phyloP scores from a whole-genome alignment of 2,888 invertebrate species.

The Arctia plantaginis region DNA sequence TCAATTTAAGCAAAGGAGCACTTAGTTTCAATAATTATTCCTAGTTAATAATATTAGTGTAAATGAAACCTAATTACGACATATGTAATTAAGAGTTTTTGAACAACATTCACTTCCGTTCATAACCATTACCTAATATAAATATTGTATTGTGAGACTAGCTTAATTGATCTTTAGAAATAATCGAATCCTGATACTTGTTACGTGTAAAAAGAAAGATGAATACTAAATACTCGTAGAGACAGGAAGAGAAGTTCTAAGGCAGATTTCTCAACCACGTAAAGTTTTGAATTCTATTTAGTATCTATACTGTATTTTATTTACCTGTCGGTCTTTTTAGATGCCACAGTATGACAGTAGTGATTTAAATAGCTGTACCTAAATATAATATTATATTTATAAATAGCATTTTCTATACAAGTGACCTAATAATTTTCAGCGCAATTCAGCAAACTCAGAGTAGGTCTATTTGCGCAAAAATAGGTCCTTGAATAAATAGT shows the following conservation, averaged over 20 bases:
- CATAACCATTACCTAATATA: not conserved
- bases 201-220: not conserved
- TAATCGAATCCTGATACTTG: not conserved
- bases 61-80: too few species aligned
- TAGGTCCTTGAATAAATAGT: conserved; percentile 39
- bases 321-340: not conserved
- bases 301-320: not conserved
- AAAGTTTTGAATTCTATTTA: not conserved
- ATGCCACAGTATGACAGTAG: not conserved
- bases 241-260: not conserved
- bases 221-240: not conserved
- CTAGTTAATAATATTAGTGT: too few species aligned
- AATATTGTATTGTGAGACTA: not conserved
- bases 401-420: not conserved
- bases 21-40: too few species aligned
- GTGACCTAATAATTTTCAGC: conserved; percentile 21
- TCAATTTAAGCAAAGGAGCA: not conserved
- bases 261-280: not conserved
- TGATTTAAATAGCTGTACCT: not conserved
- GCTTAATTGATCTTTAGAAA: not conserved
- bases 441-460: conserved; percentile 4
- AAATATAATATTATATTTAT: conserved; percentile 2
- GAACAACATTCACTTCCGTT: not conserved
- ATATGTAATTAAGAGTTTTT: not conserved
- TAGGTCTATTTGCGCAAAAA: conserved; percentile 22